Evolutionary conservation across 1,140 invertebrate genomes (phyloP).

Genomic region (Drosophila oshimai): DNA sequence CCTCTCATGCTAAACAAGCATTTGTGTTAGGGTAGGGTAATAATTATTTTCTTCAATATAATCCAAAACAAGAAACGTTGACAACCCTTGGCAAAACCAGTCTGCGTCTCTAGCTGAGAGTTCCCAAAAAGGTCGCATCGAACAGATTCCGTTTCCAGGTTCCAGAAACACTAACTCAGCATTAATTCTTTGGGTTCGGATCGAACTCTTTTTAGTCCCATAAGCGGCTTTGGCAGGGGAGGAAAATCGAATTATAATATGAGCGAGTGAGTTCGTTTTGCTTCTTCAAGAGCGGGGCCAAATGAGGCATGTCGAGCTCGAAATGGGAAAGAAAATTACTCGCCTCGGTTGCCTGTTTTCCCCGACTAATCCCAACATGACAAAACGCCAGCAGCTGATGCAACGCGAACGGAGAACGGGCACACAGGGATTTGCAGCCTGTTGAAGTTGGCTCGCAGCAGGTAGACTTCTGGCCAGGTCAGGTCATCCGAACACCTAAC

Average conservation of each 20-base stretch:
- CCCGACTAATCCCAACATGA: conserved; percentile 51
- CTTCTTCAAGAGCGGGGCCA: background rate
- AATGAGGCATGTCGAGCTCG: conserved; percentile 37
- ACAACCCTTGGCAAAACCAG: background rate
- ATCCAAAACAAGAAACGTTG: too few relatives aligned
- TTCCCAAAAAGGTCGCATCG: background rate
- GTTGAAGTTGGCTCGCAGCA: conserved; percentile 35
- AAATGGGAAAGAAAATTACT: background rate
- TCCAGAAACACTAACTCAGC: conserved; percentile 37
- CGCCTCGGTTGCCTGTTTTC: background rate
- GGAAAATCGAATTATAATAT: conserved; percentile 65
- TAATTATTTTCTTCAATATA: too few relatives aligned
- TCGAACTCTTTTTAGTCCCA: conserved; percentile 3
- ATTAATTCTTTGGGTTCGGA: conserved; percentile 19
- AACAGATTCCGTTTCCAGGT: conserved; percentile 25
- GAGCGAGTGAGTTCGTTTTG: conserved; percentile 25
- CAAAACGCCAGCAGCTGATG: conserved; percentile 46
- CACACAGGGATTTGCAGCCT: conserved; percentile 24
- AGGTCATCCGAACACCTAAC: conserved; percentile 49
- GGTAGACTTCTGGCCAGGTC: conserved; percentile 12
- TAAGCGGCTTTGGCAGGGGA: conserved; percentile 49
- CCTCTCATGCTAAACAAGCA: too few relatives aligned
- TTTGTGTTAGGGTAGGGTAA: too few relatives aligned
- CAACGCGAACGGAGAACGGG: conserved; percentile 3
- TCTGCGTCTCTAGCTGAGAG: background rate